Percentiles rank a stretch among this genome's conserved stretches.
phyloP scores from a whole-genome alignment of 2,113 vertebrate genomes.

The Machaerirhynchus nigripectus region DNA sequence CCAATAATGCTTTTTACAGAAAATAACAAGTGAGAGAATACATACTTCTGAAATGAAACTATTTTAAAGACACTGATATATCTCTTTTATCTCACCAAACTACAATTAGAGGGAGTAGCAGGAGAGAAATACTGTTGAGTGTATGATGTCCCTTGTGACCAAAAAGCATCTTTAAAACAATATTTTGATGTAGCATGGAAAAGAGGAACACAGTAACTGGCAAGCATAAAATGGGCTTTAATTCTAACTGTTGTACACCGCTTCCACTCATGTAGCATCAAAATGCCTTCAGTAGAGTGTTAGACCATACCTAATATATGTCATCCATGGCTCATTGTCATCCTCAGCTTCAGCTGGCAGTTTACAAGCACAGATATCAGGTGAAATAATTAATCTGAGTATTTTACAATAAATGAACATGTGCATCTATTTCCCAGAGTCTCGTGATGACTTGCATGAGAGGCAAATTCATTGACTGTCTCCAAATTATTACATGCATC shows the following conservation, averaged over 20 bases:
- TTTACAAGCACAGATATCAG: slow-evolving; percentile 71
- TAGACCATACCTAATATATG: neutral
- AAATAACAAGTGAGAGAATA: neutral
- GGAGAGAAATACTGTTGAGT: neutral
- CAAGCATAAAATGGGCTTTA: slow-evolving; percentile 18
- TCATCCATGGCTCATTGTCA: neutral
- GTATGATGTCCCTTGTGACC: neutral
- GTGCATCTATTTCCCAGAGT: slow-evolving; percentile 75
- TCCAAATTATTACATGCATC: slow-evolving; percentile 80
- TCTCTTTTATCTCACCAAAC: neutral
- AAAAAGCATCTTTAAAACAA: slow-evolving; percentile 13
- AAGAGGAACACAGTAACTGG: neutral
- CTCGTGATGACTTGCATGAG: slow-evolving; percentile 67
- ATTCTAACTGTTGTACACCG: neutral
- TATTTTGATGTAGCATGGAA: neutral
- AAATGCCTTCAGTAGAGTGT: neutral
- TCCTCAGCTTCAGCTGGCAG: slow-evolving; percentile 61
- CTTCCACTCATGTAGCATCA: neutral
- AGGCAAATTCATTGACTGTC: slow-evolving; percentile 76
- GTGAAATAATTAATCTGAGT: slow-evolving; percentile 80
- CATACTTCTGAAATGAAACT: neutral
- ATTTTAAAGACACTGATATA: neutral
- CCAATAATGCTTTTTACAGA: neutral
- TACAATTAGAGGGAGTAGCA: neutral
- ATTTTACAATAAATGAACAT: slow-evolving; percentile 77